These are phyloP conservation scores for Gryon sp. DNA, from an alignment of 1,140 invertebrate species.

Conservation along the genomic window DNA sequence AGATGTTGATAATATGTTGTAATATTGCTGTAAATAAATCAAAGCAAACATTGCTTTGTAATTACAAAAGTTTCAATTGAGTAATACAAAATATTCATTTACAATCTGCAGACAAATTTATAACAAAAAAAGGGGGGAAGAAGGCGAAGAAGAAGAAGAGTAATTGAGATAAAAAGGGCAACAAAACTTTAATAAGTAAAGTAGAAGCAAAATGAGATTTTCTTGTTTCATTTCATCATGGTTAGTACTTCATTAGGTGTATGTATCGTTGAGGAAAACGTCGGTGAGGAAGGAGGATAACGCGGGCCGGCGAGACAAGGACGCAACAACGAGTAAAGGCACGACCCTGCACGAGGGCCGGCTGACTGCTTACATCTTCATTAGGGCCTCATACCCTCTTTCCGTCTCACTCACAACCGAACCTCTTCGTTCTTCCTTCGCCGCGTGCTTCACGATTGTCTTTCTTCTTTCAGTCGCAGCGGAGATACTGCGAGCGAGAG, in stretches of 20 bases:
- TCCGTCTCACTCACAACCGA: constrained; percentile 28
- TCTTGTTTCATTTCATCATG: constrained; percentile 24
- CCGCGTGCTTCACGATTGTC: constrained; percentile 31
- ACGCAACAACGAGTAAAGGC: constrained; percentile 70
- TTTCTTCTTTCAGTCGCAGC: no score
- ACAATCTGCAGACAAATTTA: no score
- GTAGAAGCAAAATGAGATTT: constrained; percentile 41
- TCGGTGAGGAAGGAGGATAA: constrained; percentile 42
- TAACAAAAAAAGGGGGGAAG: neutral
- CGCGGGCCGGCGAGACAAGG: constrained; percentile 61
- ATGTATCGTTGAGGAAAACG: constrained; percentile 58
- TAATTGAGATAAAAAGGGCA: no score
- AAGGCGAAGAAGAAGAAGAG: neutral
- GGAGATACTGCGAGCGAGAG: constrained; percentile 36
- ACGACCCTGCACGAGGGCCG: constrained; percentile 75
- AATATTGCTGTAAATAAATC: no score
- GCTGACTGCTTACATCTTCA: constrained; percentile 80
- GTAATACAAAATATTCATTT: no score
- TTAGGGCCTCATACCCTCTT: constrained; percentile 73
- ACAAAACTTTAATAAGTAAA: no score
- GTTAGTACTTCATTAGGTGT: constrained; percentile 61
- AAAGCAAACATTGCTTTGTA: no score
- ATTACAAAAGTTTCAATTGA: no score
- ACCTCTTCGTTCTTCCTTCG: constrained; percentile 62
- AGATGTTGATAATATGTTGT: no score